A percentile compares a stretch with the other conserved stretches of the same genome.
These are phyloP conservation scores for Stenurella melanura DNA, from an alignment of 2,888 invertebrate genomes.

Conservation along the genomic window DNA sequence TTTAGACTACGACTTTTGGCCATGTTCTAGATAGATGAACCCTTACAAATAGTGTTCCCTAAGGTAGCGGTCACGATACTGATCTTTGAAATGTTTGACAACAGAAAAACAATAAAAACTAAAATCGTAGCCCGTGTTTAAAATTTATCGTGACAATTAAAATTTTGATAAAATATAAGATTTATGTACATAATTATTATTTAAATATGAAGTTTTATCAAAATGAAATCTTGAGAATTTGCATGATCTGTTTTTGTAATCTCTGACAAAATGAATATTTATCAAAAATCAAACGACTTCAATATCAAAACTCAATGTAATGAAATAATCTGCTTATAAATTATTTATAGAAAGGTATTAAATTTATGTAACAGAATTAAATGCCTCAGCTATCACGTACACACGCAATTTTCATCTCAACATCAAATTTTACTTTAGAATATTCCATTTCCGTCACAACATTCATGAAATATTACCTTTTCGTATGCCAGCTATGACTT, in stretches of 20 bases:
- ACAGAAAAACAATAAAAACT: too few species aligned
- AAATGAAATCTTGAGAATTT: not conserved
- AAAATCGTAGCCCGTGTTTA: too few species aligned
- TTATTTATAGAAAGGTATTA: slow-evolving; percentile 25
- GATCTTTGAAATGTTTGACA: too few species aligned
- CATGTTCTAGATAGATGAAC: too few species aligned
- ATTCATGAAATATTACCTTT: slow-evolving; percentile 46
- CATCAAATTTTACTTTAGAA: slow-evolving; percentile 29
- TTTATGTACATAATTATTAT: too few species aligned
- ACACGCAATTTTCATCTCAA: slow-evolving; percentile 28
- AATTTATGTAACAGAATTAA: slow-evolving; percentile 18
- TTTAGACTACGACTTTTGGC: too few species aligned
- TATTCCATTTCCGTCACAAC: slow-evolving; percentile 45
- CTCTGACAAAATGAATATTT: slow-evolving; percentile 2
- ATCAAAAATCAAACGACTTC: slow-evolving; percentile 12
- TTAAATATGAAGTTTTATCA: too few species aligned
- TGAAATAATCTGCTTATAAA: slow-evolving; percentile 11
- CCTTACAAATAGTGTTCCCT: too few species aligned
- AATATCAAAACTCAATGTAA: slow-evolving; percentile 10
- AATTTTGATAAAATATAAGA: too few species aligned
- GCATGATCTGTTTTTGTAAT: not conserved
- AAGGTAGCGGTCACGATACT: too few species aligned
- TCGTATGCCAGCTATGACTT: slow-evolving; percentile 42
- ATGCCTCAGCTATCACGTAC: slow-evolving; percentile 19
- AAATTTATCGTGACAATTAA: too few species aligned